Percentiles rank a stretch among this genome's conserved stretches.
Conservation (phyloP, 2,113 vertebrate species). For the Spea bombifrons region DNA sequence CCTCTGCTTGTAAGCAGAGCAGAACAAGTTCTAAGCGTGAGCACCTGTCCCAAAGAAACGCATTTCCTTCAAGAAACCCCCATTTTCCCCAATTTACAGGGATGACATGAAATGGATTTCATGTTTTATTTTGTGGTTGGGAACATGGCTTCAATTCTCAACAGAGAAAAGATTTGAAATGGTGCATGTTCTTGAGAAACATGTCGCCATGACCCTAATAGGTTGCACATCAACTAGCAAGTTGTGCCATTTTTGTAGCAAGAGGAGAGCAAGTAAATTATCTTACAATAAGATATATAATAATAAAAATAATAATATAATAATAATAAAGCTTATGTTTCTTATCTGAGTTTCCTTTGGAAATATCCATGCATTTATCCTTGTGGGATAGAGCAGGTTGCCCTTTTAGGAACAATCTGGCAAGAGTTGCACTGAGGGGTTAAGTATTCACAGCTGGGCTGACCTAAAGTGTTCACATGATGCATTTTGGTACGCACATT, state of each 20-base stretch:
- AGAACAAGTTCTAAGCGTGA: constrained; percentile 3
- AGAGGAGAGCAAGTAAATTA: too few relatives aligned
- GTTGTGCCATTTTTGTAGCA: too few relatives aligned
- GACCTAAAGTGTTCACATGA: too few relatives aligned
- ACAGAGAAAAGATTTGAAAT: neutral
- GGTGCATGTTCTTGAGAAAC: neutral
- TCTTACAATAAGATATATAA: too few relatives aligned
- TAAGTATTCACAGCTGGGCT: too few relatives aligned
- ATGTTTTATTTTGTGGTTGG: constrained; percentile 1
- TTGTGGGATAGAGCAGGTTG: too few relatives aligned
- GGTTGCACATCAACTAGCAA: neutral
- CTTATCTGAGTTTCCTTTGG: too few relatives aligned
- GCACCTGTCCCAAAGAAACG: constrained; percentile 14
- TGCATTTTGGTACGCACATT: neutral
- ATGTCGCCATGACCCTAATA: neutral
- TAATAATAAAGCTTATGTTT: too few relatives aligned
- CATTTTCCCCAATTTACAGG: constrained; percentile 8
- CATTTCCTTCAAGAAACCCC: constrained; percentile 1
- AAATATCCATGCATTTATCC: too few relatives aligned
- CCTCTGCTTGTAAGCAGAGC: constrained; percentile 16
- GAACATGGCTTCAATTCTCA: neutral
- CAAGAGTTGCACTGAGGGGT: too few relatives aligned
- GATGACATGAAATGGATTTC: constrained; percentile 2
- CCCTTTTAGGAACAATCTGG: too few relatives aligned
- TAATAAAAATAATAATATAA: too few relatives aligned